Conservation (phyloP, 2,797 vertebrate genomes). For the Ispidina lecontei region DNA sequence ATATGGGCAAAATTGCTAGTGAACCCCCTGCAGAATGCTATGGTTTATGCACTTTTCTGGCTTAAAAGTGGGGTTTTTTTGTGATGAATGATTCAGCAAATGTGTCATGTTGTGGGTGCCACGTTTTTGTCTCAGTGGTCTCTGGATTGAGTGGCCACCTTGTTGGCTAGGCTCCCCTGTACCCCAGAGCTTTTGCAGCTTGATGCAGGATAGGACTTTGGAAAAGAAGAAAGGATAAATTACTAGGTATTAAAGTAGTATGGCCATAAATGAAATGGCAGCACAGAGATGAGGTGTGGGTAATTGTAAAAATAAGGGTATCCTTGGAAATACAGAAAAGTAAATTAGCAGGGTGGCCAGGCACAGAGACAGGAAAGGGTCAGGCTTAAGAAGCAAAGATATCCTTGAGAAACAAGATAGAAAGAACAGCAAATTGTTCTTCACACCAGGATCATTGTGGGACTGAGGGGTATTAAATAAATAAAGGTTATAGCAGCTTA, state of each 20-base stretch:
- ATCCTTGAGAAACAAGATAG: background rate
- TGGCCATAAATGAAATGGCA: background rate
- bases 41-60: background rate
- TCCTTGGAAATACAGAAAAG: background rate
- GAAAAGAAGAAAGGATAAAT: background rate
- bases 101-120: background rate
- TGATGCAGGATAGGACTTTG: background rate
- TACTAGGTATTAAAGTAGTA: background rate
- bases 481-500: conserved; percentile 56
- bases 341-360: background rate
- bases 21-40: background rate
- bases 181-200: background rate
- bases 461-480: conserved; percentile 56
- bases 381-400: conserved; percentile 7
- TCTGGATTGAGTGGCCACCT: rapidly evolving
- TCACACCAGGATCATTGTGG: background rate
- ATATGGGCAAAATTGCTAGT: background rate
- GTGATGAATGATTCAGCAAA: background rate
- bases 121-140: background rate
- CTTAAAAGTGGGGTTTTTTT: background rate
- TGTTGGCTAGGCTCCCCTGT: background rate
- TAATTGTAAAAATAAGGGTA: background rate
- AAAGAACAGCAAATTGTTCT: conserved; percentile 1
- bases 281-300: background rate
- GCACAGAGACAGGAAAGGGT: background rate